Conservation (phyloP, 2,113 vertebrate species). For the Tonatia bakeri region DNA sequence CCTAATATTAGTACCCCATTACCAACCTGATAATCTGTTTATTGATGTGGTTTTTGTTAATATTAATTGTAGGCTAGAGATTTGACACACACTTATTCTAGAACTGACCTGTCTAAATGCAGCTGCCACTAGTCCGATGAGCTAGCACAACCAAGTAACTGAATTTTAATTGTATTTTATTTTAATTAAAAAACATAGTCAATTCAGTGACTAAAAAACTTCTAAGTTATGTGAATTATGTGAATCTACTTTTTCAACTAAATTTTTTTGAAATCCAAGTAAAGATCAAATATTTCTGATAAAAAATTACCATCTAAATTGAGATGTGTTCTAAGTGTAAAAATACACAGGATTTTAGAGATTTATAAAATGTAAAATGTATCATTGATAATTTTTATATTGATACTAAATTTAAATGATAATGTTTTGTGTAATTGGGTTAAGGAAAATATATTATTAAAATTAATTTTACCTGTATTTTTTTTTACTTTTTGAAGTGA, state of each 20-base stretch:
- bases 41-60: background rate
- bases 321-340: background rate
- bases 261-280: slow-evolving; percentile 9
- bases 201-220: background rate
- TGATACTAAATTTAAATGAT: background rate
- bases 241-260: background rate
- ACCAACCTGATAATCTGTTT: background rate
- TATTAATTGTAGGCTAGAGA: background rate
- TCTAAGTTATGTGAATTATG: background rate
- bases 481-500: background rate
- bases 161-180: slow-evolving; percentile 1
- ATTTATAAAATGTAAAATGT: background rate
- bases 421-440: background rate
- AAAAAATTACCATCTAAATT: background rate
- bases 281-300: background rate
- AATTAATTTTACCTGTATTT: background rate
- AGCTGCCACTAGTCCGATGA: background rate
- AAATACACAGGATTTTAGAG: background rate
- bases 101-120: background rate
- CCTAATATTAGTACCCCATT: background rate
- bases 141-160: background rate
- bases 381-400: background rate
- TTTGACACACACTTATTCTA: background rate
- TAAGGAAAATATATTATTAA: background rate
- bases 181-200: background rate